These are phyloP conservation scores for Melanocharis versteri DNA, from an alignment of 2,113 vertebrate species.

Conservation along the genomic window DNA sequence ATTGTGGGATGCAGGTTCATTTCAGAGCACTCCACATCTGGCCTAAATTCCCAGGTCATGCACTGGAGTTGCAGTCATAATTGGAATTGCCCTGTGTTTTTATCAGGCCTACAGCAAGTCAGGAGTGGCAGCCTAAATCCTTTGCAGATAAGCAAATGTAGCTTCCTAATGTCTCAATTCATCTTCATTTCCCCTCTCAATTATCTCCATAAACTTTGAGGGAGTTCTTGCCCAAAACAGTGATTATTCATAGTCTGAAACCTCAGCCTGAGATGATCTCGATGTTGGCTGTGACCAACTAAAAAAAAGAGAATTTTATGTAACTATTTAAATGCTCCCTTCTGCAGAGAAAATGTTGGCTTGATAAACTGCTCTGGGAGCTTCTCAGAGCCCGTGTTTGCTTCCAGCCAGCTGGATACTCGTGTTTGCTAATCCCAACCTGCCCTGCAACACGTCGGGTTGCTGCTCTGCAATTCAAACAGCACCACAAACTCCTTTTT, in stretches of 20 bases:
- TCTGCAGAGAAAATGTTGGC: neutral
- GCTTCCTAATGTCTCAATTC: conserved; percentile 8
- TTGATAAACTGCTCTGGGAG: conserved; percentile 2
- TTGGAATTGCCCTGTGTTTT: neutral
- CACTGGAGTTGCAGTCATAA: neutral
- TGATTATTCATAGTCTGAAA: neutral
- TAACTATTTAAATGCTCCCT: neutral
- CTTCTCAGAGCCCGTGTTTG: neutral
- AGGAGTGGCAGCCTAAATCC: conserved; percentile 3
- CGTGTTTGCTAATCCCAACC: neutral
- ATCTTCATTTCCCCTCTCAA: neutral
- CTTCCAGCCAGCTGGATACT: conserved; percentile 16
- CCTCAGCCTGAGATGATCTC: neutral
- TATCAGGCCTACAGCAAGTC: neutral
- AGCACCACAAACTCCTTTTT: neutral
- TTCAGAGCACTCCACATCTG: neutral
- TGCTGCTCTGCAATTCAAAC: neutral
- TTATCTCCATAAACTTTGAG: conserved; percentile 9
- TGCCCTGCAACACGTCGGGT: neutral
- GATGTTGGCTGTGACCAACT: neutral
- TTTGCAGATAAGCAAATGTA: conserved; percentile 43
- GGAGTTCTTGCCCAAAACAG: neutral
- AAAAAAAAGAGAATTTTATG: neutral
- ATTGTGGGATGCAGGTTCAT: neutral
- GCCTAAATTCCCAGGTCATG: neutral